Percentiles rank a stretch among this genome's conserved stretches.
These are phyloP conservation scores for Garrulus glandarius DNA, from an alignment of 2,797 vertebrate species.

Conservation along the genomic window DNA sequence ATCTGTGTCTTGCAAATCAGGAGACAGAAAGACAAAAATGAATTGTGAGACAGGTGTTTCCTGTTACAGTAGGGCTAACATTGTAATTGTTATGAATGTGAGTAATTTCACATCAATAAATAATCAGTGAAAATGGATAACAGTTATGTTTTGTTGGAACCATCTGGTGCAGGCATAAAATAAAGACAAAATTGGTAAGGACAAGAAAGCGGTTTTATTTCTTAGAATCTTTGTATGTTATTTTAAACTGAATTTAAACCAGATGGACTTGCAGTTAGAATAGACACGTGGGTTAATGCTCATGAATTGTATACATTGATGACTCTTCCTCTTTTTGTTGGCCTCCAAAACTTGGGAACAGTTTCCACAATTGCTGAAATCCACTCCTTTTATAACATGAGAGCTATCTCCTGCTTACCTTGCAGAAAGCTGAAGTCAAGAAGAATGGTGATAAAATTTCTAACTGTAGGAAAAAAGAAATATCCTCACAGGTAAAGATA, in stretches of 20 bases:
- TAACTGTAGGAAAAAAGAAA: not conserved
- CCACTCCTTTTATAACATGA: not conserved
- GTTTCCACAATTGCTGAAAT: not conserved
- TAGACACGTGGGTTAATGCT: not conserved
- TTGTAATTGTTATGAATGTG: conserved; percentile 32
- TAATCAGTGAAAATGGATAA: not conserved
- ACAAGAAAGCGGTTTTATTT: not conserved
- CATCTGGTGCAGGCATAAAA: not conserved
- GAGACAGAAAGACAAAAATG: conserved; percentile 17
- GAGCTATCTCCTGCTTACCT: not conserved
- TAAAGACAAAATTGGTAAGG: not conserved
- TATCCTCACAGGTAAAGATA: not conserved
- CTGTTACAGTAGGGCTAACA: not conserved
- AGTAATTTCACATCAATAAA: conserved; percentile 22
- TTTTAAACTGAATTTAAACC: not conserved
- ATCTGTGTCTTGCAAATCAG: not conserved
- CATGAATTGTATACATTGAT: not conserved
- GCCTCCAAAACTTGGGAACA: not conserved
- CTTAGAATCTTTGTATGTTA: not conserved
- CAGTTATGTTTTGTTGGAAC: not conserved
- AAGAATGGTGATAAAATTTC: not conserved
- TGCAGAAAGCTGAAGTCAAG: not conserved
- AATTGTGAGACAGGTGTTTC: not conserved
- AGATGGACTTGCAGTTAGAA: not conserved
- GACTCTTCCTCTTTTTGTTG: not conserved